Conservation (phyloP, 2,888 invertebrate species). For the Agriotes lineatus region DNA sequence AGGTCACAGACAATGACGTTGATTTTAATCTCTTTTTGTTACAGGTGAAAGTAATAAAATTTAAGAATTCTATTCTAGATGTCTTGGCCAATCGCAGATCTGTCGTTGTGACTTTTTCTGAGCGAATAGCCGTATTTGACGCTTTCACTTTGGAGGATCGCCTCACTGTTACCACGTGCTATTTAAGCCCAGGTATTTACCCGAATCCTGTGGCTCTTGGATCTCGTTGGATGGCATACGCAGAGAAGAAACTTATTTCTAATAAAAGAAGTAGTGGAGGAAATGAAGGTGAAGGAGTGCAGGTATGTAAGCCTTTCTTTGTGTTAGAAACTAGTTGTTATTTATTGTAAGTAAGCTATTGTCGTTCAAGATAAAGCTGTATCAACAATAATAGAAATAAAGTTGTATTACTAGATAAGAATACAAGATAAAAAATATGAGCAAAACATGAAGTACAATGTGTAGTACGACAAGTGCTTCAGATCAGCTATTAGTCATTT, state of each 20-base stretch:
- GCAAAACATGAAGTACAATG: too few species aligned
- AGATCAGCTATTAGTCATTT: too few species aligned
- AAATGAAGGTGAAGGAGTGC: slow-evolving; percentile 75
- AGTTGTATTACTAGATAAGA: too few species aligned
- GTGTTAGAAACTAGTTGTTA: too few species aligned
- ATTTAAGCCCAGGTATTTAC: slow-evolving; percentile 84
- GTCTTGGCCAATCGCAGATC: slow-evolving; percentile 91
- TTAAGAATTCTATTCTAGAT: slow-evolving; percentile 90
- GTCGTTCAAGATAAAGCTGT: too few species aligned
- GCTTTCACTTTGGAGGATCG: slow-evolving; percentile 89
- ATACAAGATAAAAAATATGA: too few species aligned
- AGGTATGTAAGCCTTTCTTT: slow-evolving; percentile 57
- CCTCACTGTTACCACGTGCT: slow-evolving; percentile 90
- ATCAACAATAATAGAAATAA: too few species aligned
- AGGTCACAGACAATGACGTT: slow-evolving; percentile 33
- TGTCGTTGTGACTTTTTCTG: slow-evolving; percentile 88
- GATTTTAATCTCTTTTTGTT: slow-evolving; percentile 11
- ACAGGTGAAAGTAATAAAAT: slow-evolving; percentile 90
- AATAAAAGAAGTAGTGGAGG: slow-evolving; percentile 86
- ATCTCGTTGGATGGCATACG: slow-evolving; percentile 85
- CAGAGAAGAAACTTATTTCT: slow-evolving; percentile 86
- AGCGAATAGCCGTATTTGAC: slow-evolving; percentile 92
- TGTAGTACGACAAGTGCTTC: too few species aligned
- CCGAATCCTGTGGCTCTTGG: slow-evolving; percentile 90
- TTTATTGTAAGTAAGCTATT: too few species aligned